Conservation (phyloP, 2,888 invertebrate genomes). For the Boloria selene region DNA sequence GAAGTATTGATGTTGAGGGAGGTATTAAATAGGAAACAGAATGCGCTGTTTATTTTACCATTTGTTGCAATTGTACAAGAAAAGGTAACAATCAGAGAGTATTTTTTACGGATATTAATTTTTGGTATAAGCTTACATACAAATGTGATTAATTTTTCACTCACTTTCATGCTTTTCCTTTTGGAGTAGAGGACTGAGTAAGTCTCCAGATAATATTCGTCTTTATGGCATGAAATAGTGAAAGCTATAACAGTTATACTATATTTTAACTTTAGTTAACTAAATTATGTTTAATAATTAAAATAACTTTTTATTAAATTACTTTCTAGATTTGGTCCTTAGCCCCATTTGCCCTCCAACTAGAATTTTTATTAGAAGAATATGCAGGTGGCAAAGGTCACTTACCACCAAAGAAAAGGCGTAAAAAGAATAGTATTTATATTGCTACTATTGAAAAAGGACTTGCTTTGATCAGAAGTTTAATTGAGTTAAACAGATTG, state of each 20-base stretch:
- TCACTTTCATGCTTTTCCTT: too few relatives aligned
- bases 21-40: constrained; percentile 89
- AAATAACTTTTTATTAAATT: too few relatives aligned
- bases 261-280: too few relatives aligned
- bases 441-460: constrained; percentile 98
- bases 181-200: too few relatives aligned
- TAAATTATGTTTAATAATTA: too few relatives aligned
- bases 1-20: constrained; percentile 96
- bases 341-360: constrained; percentile 92
- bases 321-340: constrained; percentile 87
- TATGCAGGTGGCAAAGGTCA: constrained; percentile 96
- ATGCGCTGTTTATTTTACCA: constrained; percentile 95
- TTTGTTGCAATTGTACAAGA: constrained; percentile 99
- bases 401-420: constrained; percentile 90
- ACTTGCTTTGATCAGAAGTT: constrained; percentile 90
- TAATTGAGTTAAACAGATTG: constrained; percentile 89
- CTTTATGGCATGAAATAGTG: too few relatives aligned
- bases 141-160: too few relatives aligned
- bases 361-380: constrained; percentile 96
- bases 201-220: too few relatives aligned
- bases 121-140: too few relatives aligned
- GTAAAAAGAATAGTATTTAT: constrained; percentile 89
- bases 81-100: constrained; percentile 84
- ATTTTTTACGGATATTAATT: neutral
- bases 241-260: too few relatives aligned